Evolutionary conservation across 2,888 invertebrate species (phyloP).

Genomic region (Branchellion lobata): DNA sequence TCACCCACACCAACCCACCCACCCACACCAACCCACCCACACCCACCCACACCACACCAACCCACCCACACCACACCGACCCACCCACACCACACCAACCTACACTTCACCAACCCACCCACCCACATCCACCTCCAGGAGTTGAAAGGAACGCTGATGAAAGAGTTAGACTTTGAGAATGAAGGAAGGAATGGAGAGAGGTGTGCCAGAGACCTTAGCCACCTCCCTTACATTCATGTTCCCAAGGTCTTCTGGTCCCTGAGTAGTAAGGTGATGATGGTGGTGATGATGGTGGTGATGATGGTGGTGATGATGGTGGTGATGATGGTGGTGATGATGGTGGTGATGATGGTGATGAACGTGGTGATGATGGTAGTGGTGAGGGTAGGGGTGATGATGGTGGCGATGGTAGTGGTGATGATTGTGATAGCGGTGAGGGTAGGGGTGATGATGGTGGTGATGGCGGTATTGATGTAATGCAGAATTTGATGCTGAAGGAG

Average conservation of each 20-base stretch:
- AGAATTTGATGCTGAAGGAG: background rate
- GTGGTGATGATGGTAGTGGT: no score
- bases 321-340: no score
- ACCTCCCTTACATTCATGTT: slow-evolving; percentile 69
- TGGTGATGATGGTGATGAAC: no score
- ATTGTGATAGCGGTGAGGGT: no score
- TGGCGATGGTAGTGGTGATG: no score
- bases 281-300: background rate
- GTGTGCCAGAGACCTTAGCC: slow-evolving; percentile 69
- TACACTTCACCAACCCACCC: no score
- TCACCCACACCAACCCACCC: no score
- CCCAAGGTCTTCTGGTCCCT: slow-evolving; percentile 72
- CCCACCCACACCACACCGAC: no score
- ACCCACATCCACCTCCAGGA: slow-evolving; percentile 65
- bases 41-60: no score
- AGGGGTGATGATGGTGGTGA: background rate
- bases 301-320: background rate
- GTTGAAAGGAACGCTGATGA: slow-evolving; percentile 68
- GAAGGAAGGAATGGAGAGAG: slow-evolving; percentile 73
- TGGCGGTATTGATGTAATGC: background rate
- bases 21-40: no score
- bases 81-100: no score
- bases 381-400: no score
- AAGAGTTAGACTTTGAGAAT: slow-evolving; percentile 73
- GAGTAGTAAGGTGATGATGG: slow-evolving; percentile 61